A percentile compares a stretch with the other conserved stretches of the same genome.
phyloP scores from a whole-genome alignment of 2,113 vertebrate species.

The Dolichallabes microphthalmus region DNA sequence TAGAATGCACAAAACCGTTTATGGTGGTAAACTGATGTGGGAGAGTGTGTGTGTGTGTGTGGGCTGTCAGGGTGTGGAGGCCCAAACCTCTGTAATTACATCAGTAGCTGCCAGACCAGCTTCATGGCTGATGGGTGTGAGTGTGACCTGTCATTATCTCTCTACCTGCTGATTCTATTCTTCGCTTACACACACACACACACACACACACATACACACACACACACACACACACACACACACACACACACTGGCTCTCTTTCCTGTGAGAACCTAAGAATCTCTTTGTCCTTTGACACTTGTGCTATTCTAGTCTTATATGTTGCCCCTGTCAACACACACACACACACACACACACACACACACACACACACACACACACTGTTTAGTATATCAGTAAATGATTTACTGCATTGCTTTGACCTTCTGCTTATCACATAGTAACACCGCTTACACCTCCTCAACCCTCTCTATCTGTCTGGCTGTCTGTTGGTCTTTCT shows the following conservation, averaged over 20 bases:
- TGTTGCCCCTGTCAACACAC: slow-evolving; percentile 14
- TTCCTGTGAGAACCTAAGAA: not conserved
- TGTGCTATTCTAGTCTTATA: slow-evolving; percentile 6
- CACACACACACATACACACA: not conserved
- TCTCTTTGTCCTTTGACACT: not conserved
- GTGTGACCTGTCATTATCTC: slow-evolving; percentile 38
- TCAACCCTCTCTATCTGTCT: not conserved
- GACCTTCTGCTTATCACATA: slow-evolving; percentile 41
- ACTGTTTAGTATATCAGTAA: slow-evolving; percentile 25
- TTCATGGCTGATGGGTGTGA: slow-evolving; percentile 22
- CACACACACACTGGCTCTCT: not conserved
- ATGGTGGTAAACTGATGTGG: not conserved
- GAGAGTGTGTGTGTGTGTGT: slow-evolving; percentile 21
- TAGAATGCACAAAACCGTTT: not conserved
- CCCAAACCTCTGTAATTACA: slow-evolving; percentile 53
- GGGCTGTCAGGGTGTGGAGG: slow-evolving; percentile 52
- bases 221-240: not conserved
- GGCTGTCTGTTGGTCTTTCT: not conserved
- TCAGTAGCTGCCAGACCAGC: slow-evolving; percentile 36
- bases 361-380: slow-evolving; percentile 5
- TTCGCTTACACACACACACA: not conserved
- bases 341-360: not conserved
- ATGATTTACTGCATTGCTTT: slow-evolving; percentile 46
- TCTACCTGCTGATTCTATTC: slow-evolving; percentile 34
- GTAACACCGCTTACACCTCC: slow-evolving; percentile 4